A percentile compares a stretch with the other conserved stretches of the same genome.
Evolutionary conservation across 1,140 invertebrate species (phyloP).

Genomic region (Zaprionus gabonicus): DNA sequence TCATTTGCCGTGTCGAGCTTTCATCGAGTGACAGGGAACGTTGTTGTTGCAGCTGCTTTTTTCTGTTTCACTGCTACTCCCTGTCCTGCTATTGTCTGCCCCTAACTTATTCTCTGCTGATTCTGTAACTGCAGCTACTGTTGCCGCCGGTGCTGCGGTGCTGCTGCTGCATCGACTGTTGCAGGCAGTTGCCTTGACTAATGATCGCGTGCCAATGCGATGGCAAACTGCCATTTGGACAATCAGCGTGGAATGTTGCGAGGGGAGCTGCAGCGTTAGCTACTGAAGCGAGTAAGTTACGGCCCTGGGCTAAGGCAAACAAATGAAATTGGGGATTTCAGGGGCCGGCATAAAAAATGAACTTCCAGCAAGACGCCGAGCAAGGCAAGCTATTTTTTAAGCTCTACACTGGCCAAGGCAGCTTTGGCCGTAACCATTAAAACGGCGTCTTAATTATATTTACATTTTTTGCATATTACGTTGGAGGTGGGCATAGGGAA

Average conservation of each 20-base stretch:
- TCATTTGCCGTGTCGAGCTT: slow-evolving; percentile 45
- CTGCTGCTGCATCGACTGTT: slow-evolving; percentile 24
- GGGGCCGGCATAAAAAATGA: slow-evolving; percentile 24
- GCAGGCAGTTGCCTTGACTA: slow-evolving; percentile 62
- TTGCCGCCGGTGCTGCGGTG: slow-evolving; percentile 1
- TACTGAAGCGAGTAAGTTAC: slow-evolving; percentile 57
- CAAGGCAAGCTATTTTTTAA: slow-evolving; percentile 57
- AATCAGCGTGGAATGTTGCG: slow-evolving; percentile 37
- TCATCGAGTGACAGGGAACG: slow-evolving; percentile 58
- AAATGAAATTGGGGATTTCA: slow-evolving; percentile 60
- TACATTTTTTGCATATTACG: slow-evolving; percentile 59
- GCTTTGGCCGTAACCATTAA: slow-evolving; percentile 31
- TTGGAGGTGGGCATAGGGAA: too few species aligned
- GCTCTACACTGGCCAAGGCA: slow-evolving; percentile 47
- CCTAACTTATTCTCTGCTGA: background rate
- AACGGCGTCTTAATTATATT: slow-evolving; percentile 61
- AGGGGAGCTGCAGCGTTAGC: slow-evolving; percentile 12
- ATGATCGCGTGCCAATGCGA: slow-evolving; percentile 77
- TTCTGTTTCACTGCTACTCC: background rate
- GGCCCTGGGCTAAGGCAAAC: slow-evolving; percentile 38
- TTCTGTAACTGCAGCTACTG: slow-evolving; percentile 19
- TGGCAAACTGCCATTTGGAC: slow-evolving; percentile 61
- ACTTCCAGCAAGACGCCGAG: background rate
- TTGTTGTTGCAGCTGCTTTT: slow-evolving; percentile 1
- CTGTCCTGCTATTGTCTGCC: too few species aligned